A percentile compares a stretch with the other conserved stretches of the same genome.
Evolutionary conservation across 2,113 vertebrate species (phyloP).

Genomic region (Anseranas semipalmata): DNA sequence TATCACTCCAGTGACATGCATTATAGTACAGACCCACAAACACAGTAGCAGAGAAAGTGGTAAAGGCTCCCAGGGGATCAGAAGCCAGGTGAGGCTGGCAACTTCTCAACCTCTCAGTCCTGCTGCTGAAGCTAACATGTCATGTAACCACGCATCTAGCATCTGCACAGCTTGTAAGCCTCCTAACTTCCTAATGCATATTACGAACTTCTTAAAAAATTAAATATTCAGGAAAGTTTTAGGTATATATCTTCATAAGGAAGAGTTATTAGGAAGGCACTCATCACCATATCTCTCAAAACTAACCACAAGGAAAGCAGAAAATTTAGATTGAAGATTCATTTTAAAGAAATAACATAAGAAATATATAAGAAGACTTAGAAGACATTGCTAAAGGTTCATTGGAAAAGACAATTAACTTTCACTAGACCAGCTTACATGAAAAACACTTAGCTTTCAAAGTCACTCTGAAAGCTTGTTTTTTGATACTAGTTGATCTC

Average conservation of each 20-base stretch:
- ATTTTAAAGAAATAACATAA: neutral
- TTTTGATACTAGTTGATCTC: neutral
- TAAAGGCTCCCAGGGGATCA: neutral
- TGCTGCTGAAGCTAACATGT: neutral
- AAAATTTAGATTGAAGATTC: neutral
- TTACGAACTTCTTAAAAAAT: neutral
- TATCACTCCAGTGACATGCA: neutral
- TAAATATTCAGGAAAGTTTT: neutral
- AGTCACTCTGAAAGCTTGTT: neutral
- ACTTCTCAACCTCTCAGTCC: neutral
- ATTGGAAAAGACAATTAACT: neutral
- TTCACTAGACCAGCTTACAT: neutral
- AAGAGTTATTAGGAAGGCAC: neutral
- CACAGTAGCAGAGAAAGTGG: neutral
- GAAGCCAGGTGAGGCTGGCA: neutral
- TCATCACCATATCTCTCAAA: neutral
- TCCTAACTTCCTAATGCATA: neutral
- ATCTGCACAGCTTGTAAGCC: neutral
- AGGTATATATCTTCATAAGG: neutral
- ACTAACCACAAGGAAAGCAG: neutral
- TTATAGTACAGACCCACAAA: neutral
- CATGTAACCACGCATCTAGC: neutral
- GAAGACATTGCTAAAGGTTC: neutral
- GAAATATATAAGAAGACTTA: neutral
- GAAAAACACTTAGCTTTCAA: neutral